phyloP scores from a whole-genome alignment of 2,888 invertebrate species.

The Geotrupes spiniger region DNA sequence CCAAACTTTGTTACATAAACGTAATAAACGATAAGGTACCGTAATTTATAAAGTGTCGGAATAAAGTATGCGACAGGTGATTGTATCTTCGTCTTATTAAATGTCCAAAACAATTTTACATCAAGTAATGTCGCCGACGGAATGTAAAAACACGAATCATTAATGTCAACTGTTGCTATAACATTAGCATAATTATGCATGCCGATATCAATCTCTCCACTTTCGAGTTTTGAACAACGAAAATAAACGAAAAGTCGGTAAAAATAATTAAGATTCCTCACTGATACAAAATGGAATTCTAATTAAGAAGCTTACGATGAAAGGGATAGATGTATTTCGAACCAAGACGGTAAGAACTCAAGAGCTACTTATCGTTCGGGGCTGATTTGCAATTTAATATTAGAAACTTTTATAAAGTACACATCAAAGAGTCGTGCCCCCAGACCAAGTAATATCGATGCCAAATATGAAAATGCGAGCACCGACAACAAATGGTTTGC shows the following conservation, averaged over 20 bases:
- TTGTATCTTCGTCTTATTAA: slow-evolving; percentile 26
- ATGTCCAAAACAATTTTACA: slow-evolving; percentile 27
- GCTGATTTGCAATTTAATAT: slow-evolving; percentile 42
- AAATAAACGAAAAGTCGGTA: no score
- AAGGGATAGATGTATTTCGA: slow-evolving; percentile 34
- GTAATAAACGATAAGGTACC: slow-evolving; percentile 27
- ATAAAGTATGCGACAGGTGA: slow-evolving; percentile 31
- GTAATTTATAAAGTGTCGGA: slow-evolving; percentile 32
- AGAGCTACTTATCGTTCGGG: slow-evolving; percentile 35
- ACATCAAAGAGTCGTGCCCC: slow-evolving; percentile 23
- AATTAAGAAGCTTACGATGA: slow-evolving; percentile 38
- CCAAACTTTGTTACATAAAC: slow-evolving; percentile 18
- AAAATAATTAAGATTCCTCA: slow-evolving; percentile 40
- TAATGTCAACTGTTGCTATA: slow-evolving; percentile 40
- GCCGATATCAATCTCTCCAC: slow-evolving; percentile 36
- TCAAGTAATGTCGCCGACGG: slow-evolving; percentile 28
- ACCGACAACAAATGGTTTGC: no score
- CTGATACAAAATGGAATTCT: slow-evolving; percentile 41
- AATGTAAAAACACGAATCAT: slow-evolving; percentile 36
- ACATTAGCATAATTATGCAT: slow-evolving; percentile 42
- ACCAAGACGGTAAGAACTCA: slow-evolving; percentile 30
- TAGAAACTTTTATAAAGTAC: slow-evolving; percentile 35
- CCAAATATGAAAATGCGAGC: slow-evolving; percentile 5
- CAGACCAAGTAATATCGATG: slow-evolving; percentile 18
- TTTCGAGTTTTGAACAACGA: slow-evolving; percentile 13